A percentile compares a stretch with the other conserved stretches of the same genome.
phyloP scores from a whole-genome alignment of 2,797 vertebrate genomes.

The Mionectes olivaceus region DNA sequence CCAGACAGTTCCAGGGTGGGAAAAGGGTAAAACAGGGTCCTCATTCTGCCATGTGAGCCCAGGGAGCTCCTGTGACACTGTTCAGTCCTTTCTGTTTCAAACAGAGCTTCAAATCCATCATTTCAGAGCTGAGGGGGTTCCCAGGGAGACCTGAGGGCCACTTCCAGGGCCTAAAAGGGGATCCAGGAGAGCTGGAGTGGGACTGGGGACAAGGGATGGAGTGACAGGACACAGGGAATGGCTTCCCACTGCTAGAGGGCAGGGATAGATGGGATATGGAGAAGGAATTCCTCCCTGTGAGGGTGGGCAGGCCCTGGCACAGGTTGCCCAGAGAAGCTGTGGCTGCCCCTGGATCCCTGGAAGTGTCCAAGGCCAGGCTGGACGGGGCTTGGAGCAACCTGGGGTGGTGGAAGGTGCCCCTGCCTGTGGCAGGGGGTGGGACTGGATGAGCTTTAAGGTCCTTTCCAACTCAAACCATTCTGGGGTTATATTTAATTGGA shows the following conservation, averaged over 20 bases:
- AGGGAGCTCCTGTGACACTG: background rate
- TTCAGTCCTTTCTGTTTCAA: background rate
- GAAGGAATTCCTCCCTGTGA: too few species aligned
- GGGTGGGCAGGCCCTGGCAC: background rate
- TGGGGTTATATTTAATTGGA: background rate
- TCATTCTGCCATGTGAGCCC: background rate
- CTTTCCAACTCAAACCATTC: background rate
- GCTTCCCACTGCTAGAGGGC: too few species aligned
- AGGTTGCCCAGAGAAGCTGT: background rate
- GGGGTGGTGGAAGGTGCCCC: background rate
- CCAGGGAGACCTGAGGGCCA: background rate
- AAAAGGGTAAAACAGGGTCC: background rate
- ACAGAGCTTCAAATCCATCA: background rate
- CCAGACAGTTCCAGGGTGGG: background rate
- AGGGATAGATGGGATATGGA: too few species aligned
- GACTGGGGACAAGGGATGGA: too few species aligned
- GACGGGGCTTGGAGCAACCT: rapidly evolving
- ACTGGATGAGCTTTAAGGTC: background rate
- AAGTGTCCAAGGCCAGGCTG: rapidly evolving
- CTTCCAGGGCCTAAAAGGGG: too few species aligned
- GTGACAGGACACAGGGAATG: too few species aligned
- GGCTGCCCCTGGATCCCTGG: background rate
- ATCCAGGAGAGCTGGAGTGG: too few species aligned
- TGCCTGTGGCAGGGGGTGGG: background rate
- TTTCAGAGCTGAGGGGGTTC: background rate